Evolutionary conservation across 2,888 invertebrate genomes (phyloP), one percentile per base, ranked within the genome.

Genomic region (Salticus scenicus): DNA sequence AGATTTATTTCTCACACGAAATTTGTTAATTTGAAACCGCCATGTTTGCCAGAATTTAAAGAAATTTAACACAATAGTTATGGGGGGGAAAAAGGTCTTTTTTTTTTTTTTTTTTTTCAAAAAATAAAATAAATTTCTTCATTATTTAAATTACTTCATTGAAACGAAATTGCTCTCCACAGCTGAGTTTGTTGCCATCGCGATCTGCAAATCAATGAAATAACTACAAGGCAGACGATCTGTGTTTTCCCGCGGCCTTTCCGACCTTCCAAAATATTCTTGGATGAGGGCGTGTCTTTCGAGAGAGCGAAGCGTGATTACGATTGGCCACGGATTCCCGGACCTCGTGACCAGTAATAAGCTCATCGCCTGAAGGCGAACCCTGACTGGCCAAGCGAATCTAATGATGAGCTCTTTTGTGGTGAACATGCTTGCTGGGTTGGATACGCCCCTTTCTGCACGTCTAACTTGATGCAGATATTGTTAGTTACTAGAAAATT

Each of bases 261-360:
- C 24, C 57, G 57, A 57, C 57, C 57, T 57, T 12, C 20, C 5
- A n/a, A 28, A 70, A 74, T 30, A 75, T 75, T 70, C 82, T 75
- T 63, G 64, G 77, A 72, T 77, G 72, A 37, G 37, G 83, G 83
- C 83, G 83, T 76, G 83, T 37, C 75, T 27, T 47, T 20, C 31
- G n/a, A 72, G 20, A 64, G 76, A 51, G 71, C 70, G 12, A 20
- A 47, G 76, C 82, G 75, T 77, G 30, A 77, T 51, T 57, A 64
- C 66, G 72, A 83, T 83, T 83, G 83, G 83, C 76, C 31, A 66
- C 33, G 67, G 77, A 71, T 27, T 76, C 76, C 72, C 72, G 71
- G 71, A 77, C 83, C 72, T 81, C 57, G 57, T 74, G 83, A 69
- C 83, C 71, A 71, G 82, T 70, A 70, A 82, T 75, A 74, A 47